A percentile compares a stretch with the other conserved stretches of the same genome.
Evolutionary conservation across 53 echinoderm and acorn worm genomes (phyloP).

Genomic region (Holothuria leucospilota): DNA sequence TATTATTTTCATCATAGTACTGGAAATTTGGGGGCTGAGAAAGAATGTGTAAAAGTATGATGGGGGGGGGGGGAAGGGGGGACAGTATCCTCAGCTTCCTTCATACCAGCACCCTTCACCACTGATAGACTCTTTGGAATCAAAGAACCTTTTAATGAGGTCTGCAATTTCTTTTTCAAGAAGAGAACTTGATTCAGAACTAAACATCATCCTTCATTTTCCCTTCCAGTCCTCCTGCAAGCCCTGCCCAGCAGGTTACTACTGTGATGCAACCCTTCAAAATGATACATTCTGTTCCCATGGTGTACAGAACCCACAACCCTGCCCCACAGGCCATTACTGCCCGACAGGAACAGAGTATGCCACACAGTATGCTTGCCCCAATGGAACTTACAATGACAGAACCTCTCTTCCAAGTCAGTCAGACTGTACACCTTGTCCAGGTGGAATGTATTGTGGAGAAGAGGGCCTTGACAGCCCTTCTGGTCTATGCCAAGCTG

Average conservation of each 20-base stretch:
- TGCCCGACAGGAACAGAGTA: slow-evolving; percentile 84
- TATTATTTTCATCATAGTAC: too few species aligned
- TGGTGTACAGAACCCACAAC: slow-evolving; percentile 91
- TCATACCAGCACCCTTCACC: too few species aligned
- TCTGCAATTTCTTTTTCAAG: background rate
- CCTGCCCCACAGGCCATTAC: slow-evolving; percentile 94
- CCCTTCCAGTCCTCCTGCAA: slow-evolving; percentile 76
- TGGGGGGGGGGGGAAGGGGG: too few species aligned
- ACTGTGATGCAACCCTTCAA: slow-evolving; percentile 92
- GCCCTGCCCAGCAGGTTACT: slow-evolving; percentile 85
- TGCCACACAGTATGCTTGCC: slow-evolving; percentile 79
- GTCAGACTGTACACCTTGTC: slow-evolving; percentile 81
- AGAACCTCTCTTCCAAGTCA: slow-evolving; percentile 53
- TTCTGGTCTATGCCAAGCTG: slow-evolving; percentile 70
- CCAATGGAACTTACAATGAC: slow-evolving; percentile 87
- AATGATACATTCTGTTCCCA: slow-evolving; percentile 89
- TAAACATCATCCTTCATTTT: background rate
- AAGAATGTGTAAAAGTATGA: too few species aligned
- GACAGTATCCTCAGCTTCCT: too few species aligned
- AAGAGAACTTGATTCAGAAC: background rate
- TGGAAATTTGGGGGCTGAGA: too few species aligned
- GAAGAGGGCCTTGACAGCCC: slow-evolving; percentile 74
- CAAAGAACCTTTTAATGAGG: too few species aligned
- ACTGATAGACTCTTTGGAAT: too few species aligned
- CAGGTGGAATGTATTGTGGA: slow-evolving; percentile 92